Evolutionary conservation across 2,888 invertebrate genomes (phyloP).

Genomic region (Myopa testacea): DNA sequence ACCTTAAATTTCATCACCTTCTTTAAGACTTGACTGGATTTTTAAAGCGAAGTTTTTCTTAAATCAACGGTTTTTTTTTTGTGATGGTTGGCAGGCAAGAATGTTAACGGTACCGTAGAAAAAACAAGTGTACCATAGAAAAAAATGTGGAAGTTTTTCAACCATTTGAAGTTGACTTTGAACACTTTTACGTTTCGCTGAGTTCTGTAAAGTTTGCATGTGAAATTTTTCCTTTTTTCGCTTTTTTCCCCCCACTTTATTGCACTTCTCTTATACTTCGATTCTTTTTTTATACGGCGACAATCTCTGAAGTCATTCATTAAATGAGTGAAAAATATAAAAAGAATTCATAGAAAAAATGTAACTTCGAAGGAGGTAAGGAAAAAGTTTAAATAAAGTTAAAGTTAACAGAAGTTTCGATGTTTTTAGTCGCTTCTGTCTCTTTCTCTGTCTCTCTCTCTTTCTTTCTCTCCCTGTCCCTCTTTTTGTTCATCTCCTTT

Average conservation of each 20-base stretch:
- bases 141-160: background rate
- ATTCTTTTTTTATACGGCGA: too few relatives aligned
- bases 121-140: background rate
- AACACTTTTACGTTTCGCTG: conserved; percentile 66
- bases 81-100: too few relatives aligned
- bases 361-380: background rate
- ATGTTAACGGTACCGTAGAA: too few relatives aligned
- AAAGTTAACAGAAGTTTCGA: background rate
- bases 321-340: background rate
- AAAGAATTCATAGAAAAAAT: background rate
- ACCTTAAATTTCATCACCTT: too few relatives aligned
- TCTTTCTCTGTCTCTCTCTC: too few relatives aligned
- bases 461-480: too few relatives aligned
- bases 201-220: conserved; percentile 49
- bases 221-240: background rate
- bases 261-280: too few relatives aligned
- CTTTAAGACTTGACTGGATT: too few relatives aligned
- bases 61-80: too few relatives aligned
- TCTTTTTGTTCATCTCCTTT: too few relatives aligned
- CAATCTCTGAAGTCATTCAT: background rate
- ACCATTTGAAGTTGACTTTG: conserved; percentile 58
- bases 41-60: too few relatives aligned
- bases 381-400: background rate
- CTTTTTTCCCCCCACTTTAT: too few relatives aligned
- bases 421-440: background rate